Conservation (phyloP, 92 coral and sea anemone genomes). For the Zoanthus gigantus region DNA sequence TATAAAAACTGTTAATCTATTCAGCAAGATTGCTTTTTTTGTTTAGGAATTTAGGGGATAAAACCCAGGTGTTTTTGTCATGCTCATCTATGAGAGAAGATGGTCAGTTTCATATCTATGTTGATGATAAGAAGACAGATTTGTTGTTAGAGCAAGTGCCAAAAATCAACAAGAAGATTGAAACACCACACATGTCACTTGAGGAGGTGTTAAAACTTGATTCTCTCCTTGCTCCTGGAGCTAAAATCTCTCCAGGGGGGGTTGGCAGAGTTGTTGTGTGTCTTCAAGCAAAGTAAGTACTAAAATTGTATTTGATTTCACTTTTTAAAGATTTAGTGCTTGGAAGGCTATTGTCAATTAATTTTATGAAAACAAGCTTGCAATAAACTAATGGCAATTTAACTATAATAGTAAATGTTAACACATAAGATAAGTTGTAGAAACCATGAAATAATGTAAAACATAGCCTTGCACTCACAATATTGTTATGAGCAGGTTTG, state of each 20-base stretch:
- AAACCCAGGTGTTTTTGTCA: conserved; percentile 53
- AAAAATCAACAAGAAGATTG: background rate
- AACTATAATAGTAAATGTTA: no score
- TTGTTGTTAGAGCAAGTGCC: conserved; percentile 6
- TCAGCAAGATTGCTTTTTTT: background rate
- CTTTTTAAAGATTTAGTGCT: no score
- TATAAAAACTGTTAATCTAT: no score
- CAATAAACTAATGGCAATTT: no score
- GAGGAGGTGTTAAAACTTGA: conserved; percentile 26
- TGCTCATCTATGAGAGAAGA: conserved; percentile 75
- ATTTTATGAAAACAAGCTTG: no score
- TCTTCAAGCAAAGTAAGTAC: conserved; percentile 81
- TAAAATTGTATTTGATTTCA: no score
- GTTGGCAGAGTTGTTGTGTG: conserved; percentile 52
- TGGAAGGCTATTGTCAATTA: no score
- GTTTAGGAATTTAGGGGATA: conserved; percentile 63
- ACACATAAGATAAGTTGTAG: no score
- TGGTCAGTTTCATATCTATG: conserved; percentile 63
- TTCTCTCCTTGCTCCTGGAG: conserved; percentile 63
- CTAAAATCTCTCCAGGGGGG: conserved; percentile 62
- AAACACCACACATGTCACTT: conserved; percentile 2
- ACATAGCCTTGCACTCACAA: no score
- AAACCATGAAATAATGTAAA: no score
- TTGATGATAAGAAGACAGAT: conserved; percentile 28
- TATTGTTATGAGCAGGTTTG: no score